Evolutionary conservation across 2,797 vertebrate genomes (phyloP).

Genomic region (Amphiprion clarkii): DNA sequence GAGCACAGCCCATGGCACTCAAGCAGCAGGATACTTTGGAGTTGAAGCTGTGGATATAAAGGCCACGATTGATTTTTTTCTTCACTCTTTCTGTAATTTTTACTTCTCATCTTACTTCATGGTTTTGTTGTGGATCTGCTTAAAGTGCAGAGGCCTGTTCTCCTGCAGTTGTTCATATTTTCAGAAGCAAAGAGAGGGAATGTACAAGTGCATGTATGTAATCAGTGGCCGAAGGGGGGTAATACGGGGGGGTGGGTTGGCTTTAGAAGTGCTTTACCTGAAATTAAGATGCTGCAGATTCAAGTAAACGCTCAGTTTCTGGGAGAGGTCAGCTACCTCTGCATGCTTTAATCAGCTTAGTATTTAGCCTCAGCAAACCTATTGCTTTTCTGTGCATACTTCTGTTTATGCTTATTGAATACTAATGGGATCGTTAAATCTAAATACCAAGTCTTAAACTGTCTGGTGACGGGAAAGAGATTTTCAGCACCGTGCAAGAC

Average conservation of each 20-base stretch:
- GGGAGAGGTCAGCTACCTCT: conserved; percentile 68
- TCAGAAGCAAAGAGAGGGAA: conserved; percentile 14
- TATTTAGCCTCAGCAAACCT: conserved; percentile 42
- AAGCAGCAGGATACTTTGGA: conserved; percentile 78
- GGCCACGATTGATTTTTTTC: conserved; percentile 80
- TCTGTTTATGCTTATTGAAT: conserved; percentile 66
- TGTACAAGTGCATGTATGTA: conserved; percentile 6
- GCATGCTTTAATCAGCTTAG: conserved; percentile 83
- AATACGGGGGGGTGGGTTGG: background rate
- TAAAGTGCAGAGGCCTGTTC: conserved; percentile 56
- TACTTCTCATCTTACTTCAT: conserved; percentile 48
- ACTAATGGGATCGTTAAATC: conserved; percentile 71
- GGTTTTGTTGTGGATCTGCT: conserved; percentile 53
- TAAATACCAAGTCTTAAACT: conserved; percentile 53
- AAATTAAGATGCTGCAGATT: conserved; percentile 72
- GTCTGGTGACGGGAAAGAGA: conserved; percentile 29
- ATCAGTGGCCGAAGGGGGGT: conserved; percentile 14
- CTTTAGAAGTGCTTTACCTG: conserved; percentile 55
- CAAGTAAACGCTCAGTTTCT: conserved; percentile 67
- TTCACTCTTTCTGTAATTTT: conserved; percentile 50
- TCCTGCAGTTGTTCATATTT: conserved; percentile 27
- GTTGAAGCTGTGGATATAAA: conserved; percentile 76
- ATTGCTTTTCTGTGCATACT: background rate
- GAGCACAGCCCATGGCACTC: conserved; percentile 74
- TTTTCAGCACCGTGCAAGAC: conserved; percentile 12